These are phyloP conservation scores for Eristalis intricaria DNA, from an alignment of 2,888 invertebrate genomes.

Conservation along the genomic window DNA sequence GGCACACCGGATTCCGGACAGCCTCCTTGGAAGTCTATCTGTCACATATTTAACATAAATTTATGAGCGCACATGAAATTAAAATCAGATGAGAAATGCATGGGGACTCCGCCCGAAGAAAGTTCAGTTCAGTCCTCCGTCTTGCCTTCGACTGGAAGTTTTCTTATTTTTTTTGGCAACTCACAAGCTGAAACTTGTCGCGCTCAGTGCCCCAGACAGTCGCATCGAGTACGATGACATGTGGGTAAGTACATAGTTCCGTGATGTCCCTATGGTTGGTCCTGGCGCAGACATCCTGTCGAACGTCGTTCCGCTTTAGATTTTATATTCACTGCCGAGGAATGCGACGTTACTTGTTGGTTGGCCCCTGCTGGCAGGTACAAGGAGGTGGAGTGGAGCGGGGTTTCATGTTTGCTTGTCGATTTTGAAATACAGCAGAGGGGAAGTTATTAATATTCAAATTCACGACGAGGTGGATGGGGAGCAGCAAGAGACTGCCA, in stretches of 20 bases:
- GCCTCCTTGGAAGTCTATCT: slow-evolving; percentile 11
- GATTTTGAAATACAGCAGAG: slow-evolving; percentile 42
- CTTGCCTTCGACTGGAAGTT: not conserved
- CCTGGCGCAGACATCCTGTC: slow-evolving; percentile 25
- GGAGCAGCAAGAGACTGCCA: not conserved
- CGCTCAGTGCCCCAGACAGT: slow-evolving; percentile 18
- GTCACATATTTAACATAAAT: slow-evolving; percentile 49
- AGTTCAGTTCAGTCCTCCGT: not conserved
- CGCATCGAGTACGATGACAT: not conserved
- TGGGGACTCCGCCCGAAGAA: not conserved
- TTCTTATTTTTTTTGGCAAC: slow-evolving; percentile 13
- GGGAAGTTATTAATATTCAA: slow-evolving; percentile 53
- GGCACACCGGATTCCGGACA: not conserved
- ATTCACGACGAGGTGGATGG: slow-evolving; percentile 5
- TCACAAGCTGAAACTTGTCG: slow-evolving; percentile 33
- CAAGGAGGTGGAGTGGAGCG: not conserved
- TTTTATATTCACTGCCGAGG: not conserved
- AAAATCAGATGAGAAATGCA: slow-evolving; percentile 11
- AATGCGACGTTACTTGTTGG: not conserved
- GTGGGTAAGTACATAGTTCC: slow-evolving; percentile 2
- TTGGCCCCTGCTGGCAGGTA: not conserved
- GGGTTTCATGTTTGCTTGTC: slow-evolving; percentile 27
- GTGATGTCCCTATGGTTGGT: not conserved
- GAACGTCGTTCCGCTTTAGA: not conserved
- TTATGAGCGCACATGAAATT: slow-evolving; percentile 57